phyloP scores from a whole-genome alignment of 2,797 vertebrate genomes.

The Hemibagrus guttatus region DNA sequence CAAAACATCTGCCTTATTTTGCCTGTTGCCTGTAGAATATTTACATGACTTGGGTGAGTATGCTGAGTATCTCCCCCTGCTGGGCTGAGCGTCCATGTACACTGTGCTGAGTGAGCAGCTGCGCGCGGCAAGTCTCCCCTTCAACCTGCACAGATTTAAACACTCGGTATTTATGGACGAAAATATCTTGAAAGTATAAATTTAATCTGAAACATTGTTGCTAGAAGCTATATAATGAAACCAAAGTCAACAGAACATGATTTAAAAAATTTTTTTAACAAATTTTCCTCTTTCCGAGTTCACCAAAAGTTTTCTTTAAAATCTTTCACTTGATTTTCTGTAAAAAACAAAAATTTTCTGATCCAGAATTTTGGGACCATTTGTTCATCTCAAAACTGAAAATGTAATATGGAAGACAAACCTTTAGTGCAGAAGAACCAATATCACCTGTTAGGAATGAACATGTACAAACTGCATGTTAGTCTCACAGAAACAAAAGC shows the following conservation, averaged over 20 bases:
- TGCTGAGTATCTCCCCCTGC: constrained; percentile 52
- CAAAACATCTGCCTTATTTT: neutral
- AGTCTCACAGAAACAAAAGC: neutral
- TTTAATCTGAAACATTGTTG: neutral
- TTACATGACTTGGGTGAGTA: constrained; percentile 71
- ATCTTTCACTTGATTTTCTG: neutral
- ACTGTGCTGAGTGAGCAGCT: constrained; percentile 56
- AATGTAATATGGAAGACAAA: constrained; percentile 31
- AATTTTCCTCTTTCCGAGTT: neutral
- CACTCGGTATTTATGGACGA: neutral
- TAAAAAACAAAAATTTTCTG: neutral
- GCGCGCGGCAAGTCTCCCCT: constrained; percentile 65
- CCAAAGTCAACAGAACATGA: neutral
- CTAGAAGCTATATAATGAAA: neutral
- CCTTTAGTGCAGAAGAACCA: constrained; percentile 68
- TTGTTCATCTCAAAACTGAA: neutral
- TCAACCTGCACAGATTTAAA: constrained; percentile 63
- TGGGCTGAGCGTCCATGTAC: constrained; percentile 48
- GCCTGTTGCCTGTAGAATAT: constrained; percentile 36
- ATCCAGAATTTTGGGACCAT: neutral
- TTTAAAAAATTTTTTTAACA: neutral
- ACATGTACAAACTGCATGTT: constrained; percentile 28
- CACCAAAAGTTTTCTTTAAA: neutral
- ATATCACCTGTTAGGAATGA: constrained; percentile 63
- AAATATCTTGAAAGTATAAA: neutral